Conservation (phyloP, 2,797 vertebrate species). For the Sylvilagus floridanus region DNA sequence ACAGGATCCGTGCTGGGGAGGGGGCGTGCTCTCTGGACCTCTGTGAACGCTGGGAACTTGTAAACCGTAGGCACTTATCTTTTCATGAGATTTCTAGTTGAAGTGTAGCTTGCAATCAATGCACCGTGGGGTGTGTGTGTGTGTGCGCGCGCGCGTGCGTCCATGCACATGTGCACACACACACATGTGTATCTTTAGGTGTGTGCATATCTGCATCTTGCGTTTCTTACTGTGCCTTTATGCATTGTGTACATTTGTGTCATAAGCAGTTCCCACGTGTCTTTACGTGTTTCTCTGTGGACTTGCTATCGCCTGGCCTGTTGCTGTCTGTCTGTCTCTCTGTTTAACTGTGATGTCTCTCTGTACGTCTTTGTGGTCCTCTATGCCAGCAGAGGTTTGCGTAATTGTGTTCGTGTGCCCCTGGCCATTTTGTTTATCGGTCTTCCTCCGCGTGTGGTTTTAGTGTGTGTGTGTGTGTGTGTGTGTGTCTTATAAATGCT, state of each 20-base stretch:
- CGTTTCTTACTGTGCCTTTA: not conserved
- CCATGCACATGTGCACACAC: accelerated
- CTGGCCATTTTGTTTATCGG: not conserved
- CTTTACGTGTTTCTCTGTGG: not conserved
- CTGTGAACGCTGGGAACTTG: not conserved
- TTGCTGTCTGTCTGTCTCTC: not conserved
- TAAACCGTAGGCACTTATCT: constrained; percentile 41
- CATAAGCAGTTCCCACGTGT: accelerated
- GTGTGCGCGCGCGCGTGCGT: accelerated
- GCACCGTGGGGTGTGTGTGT: not conserved
- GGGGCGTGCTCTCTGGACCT: constrained; percentile 15
- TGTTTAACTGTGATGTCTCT: not conserved
- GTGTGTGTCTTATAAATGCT: accelerated
- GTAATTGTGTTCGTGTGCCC: not conserved
- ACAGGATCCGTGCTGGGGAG: constrained; percentile 58
- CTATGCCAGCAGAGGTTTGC: not conserved
- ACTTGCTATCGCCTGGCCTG: not conserved
- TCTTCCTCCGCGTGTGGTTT: not conserved
- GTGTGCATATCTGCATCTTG: not conserved
- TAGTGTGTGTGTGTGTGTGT: not conserved
- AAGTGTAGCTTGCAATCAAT: constrained; percentile 62
- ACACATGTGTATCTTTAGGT: not conserved
- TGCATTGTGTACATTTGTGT: not conserved
- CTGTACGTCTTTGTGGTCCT: not conserved
- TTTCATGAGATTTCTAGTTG: constrained; percentile 62